Evolutionary conservation across 92 coral and sea anemone genomes (phyloP).

Genomic region (Scolanthus callimorphus): DNA sequence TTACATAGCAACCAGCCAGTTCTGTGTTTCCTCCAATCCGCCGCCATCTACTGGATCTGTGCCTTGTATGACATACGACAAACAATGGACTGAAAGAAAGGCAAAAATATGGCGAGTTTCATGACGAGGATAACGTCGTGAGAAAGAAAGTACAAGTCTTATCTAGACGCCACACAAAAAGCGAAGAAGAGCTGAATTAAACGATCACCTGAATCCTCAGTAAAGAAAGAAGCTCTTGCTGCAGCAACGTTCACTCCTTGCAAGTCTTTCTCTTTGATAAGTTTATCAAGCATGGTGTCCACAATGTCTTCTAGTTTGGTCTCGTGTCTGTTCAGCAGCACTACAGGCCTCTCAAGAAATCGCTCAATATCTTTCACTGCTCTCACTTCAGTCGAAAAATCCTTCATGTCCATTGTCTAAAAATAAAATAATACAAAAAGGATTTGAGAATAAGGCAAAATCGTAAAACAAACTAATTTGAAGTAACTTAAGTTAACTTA

Average conservation of each 20-base stretch:
- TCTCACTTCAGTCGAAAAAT: slow-evolving; percentile 58
- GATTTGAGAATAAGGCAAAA: no score
- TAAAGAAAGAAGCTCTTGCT: slow-evolving; percentile 70
- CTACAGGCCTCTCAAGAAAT: slow-evolving; percentile 57
- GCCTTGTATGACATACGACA: slow-evolving; percentile 68
- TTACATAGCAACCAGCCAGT: slow-evolving; percentile 85
- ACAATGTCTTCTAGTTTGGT: slow-evolving; percentile 59
- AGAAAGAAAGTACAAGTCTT: no score
- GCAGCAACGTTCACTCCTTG: slow-evolving; percentile 38
- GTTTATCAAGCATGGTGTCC: slow-evolving; percentile 51
- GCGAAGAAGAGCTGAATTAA: background rate
- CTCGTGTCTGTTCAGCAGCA: slow-evolving; percentile 55
- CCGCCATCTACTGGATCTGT: slow-evolving; percentile 81
- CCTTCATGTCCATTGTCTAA: slow-evolving; percentile 65
- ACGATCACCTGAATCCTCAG: slow-evolving; percentile 65
- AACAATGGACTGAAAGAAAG: slow-evolving; percentile 50
- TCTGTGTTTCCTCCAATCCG: slow-evolving; percentile 73
- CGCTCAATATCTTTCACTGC: slow-evolving; percentile 69
- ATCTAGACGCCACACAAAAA: background rate
- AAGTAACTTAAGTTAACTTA: no score
- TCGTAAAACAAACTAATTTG: no score
- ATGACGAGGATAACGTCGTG: no score
- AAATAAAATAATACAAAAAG: background rate
- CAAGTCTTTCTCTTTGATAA: slow-evolving; percentile 38
- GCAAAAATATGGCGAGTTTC: no score